Evolutionary conservation across 2,888 invertebrate species (phyloP).

Genomic region (Augochlorella aurata): DNA sequence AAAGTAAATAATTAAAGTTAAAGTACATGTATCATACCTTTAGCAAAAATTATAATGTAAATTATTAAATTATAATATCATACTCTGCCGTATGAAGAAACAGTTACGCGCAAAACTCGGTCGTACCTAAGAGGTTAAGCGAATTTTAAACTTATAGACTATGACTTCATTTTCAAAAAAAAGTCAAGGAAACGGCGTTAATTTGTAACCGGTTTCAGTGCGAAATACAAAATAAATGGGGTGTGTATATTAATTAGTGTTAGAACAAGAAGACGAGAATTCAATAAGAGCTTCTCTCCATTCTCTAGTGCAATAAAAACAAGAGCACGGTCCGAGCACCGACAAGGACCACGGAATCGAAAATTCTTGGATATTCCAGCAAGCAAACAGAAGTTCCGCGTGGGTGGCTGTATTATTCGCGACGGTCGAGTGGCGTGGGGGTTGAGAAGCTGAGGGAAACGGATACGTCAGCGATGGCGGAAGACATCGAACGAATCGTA

Average conservation of each 20-base stretch:
- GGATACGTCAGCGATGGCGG: slow-evolving; percentile 36
- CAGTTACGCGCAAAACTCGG: too few relatives aligned
- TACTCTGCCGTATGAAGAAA: too few relatives aligned
- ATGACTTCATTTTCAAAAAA: too few relatives aligned
- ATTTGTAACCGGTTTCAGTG: too few relatives aligned
- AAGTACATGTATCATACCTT: too few relatives aligned
- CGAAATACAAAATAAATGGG: too few relatives aligned
- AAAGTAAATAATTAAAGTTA: too few relatives aligned
- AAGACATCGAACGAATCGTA: slow-evolving; percentile 44
- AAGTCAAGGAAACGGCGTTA: too few relatives aligned
- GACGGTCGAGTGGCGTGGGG: background rate
- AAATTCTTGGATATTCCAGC: slow-evolving; percentile 13
- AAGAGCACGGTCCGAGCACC: background rate
- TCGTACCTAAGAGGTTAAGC: too few relatives aligned
- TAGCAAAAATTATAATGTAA: too few relatives aligned
- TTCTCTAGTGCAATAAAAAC: background rate
- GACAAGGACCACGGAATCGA: background rate
- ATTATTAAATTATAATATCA: too few relatives aligned
- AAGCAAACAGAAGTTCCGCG: slow-evolving; percentile 25
- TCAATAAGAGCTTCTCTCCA: background rate
- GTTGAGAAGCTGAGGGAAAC: slow-evolving; percentile 19
- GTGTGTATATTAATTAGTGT: background rate
- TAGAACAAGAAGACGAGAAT: background rate
- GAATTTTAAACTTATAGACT: too few relatives aligned
- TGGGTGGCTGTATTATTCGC: slow-evolving; percentile 48